Base-by-base conservation (phyloP, 2,797 vertebrate genomes). In the Characodon lateralis region DNA sequence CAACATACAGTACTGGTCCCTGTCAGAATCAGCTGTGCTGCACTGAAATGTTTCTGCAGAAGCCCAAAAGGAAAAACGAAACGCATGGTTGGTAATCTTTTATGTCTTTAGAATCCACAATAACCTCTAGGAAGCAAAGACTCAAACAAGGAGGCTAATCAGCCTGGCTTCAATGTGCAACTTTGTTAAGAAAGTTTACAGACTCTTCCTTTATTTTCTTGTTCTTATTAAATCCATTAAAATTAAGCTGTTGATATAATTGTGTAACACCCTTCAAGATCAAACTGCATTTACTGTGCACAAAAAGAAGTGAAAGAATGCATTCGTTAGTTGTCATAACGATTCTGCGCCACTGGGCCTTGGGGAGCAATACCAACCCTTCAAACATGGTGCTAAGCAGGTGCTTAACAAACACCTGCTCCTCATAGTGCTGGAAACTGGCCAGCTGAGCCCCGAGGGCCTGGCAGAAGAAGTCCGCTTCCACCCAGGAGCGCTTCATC, bases 401-500 rank as follows among this genome's bases (percentile, higher is more conserved):
- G 71, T 95, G 84, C 84, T 96, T 97, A 78, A 99, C 94, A 94
- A 97, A 98, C 50, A 86, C 87, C 90, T 99, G 96, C 91, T 99
- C 98, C 80, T 97, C 95, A 46, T 97, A 93, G 89, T 97, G 96
- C 83, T 94, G 95, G 91, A 99, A 98, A 88, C 97, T 98, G 90
- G 96, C 97, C 88, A 99, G 96, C 90, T 98, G 96, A 77, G 96
- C 96, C 72, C 97, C 97, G 41, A 98, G 97, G 85, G 96, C 97
- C 89, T 96, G 96, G 91, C 98, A 99, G 88, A 98, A 96, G 0
- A 92, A 93, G 92, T 99, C 97, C 12, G 98, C 97, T 90, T 98
- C 98, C 59, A 94, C 91, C 98, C 98, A 99, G 1, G 97, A 96
- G 87, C 98, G 97, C 88, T 96, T 97, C 95, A 96, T 97, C 74